phyloP scores from a whole-genome alignment of 2,888 invertebrate species.

The Lucinisca nassula region DNA sequence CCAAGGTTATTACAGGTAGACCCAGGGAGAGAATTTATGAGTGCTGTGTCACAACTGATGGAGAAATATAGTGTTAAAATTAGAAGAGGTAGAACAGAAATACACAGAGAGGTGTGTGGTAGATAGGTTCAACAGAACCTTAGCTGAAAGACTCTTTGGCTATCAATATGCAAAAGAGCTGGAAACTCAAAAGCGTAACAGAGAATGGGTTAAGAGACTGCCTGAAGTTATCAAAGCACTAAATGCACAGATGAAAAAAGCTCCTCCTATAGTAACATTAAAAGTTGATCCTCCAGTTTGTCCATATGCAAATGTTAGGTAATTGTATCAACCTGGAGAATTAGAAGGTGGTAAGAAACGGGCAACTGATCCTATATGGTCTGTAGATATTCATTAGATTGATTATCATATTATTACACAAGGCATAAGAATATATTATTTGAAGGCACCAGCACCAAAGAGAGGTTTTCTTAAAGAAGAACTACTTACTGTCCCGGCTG shows the following conservation, averaged over 20 bases:
- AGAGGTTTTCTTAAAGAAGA: constrained; percentile 33
- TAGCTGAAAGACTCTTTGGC: constrained; percentile 62
- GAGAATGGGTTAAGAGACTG: too few relatives aligned
- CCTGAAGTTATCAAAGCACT: constrained; percentile 53
- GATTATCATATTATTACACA: constrained; percentile 43
- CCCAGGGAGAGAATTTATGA: too few relatives aligned
- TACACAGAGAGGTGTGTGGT: too few relatives aligned
- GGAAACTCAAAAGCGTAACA: too few relatives aligned
- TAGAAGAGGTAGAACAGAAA: constrained; percentile 59
- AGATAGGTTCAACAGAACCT: constrained; percentile 59
- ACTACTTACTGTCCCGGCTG: too few relatives aligned
- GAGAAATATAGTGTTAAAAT: constrained; percentile 47
- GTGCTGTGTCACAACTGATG: constrained; percentile 50
- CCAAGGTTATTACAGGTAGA: constrained; percentile 59
- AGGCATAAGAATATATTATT: constrained; percentile 51
- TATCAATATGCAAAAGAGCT: too few relatives aligned
- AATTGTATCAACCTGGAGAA: too few relatives aligned
- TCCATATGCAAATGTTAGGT: too few relatives aligned
- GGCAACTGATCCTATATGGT: constrained; percentile 57
- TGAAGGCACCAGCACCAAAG: constrained; percentile 50
- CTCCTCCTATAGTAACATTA: constrained; percentile 9
- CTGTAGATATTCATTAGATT: constrained; percentile 45
- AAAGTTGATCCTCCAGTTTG: constrained; percentile 25
- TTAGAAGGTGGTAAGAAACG: constrained; percentile 51
- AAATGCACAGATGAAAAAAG: constrained; percentile 49